These are phyloP conservation scores for Drosophila suzukii DNA, from an alignment of 1,140 invertebrate genomes.

Conservation along the genomic window DNA sequence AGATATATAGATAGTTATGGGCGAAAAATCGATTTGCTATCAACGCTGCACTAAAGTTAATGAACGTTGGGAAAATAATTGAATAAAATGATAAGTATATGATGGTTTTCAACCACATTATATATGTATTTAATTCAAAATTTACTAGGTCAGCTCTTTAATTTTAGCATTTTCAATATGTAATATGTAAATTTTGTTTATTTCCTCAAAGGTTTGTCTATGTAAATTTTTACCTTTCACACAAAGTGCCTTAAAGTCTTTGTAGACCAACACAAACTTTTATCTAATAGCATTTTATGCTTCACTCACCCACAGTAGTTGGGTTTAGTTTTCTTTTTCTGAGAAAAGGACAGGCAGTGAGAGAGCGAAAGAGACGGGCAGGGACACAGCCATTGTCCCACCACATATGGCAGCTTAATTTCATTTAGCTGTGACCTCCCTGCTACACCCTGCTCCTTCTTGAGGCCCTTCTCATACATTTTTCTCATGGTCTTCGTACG, in stretches of 20 bases:
- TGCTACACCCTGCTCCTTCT: background rate
- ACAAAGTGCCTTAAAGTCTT: slow-evolving; percentile 20
- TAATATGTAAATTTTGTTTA: slow-evolving; percentile 20
- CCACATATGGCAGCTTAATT: slow-evolving; percentile 50
- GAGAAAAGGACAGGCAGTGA: background rate
- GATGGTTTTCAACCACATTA: too few relatives aligned
- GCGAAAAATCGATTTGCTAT: slow-evolving; percentile 25
- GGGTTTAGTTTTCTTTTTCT: slow-evolving; percentile 11
- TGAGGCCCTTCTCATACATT: slow-evolving; percentile 32
- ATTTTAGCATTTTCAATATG: background rate
- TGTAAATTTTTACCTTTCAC: slow-evolving; percentile 6
- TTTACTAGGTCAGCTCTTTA: background rate
- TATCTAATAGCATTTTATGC: slow-evolving; percentile 23
- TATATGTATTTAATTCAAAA: too few relatives aligned
- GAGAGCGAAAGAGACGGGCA: background rate
- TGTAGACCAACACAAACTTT: slow-evolving; percentile 7
- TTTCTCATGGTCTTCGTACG: slow-evolving; percentile 48
- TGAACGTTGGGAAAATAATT: background rate
- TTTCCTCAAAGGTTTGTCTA: background rate
- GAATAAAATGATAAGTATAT: background rate
- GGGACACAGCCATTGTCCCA: slow-evolving; percentile 27
- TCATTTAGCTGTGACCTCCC: slow-evolving; percentile 36
- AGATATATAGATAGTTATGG: background rate
- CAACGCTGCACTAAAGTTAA: slow-evolving; percentile 6
- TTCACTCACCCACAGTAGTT: slow-evolving; percentile 16